These are phyloP conservation scores for Cyprinodon tularosa DNA, from an alignment of 2,113 vertebrate species.

Conservation along the genomic window DNA sequence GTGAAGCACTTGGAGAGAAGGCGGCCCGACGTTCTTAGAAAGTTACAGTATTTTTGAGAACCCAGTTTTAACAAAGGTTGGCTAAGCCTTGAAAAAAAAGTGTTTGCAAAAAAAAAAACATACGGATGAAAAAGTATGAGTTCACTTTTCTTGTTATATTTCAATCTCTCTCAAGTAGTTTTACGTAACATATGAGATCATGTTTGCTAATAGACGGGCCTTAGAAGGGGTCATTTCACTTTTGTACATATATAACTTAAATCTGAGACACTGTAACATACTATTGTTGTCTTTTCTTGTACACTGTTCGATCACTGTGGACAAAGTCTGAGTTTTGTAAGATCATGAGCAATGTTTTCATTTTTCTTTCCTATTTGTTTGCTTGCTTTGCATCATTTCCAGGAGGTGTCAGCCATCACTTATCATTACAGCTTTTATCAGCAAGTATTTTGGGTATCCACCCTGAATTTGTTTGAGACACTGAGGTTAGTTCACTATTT, in stretches of 20 bases:
- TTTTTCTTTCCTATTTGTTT: slow-evolving; percentile 31
- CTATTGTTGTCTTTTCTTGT: slow-evolving; percentile 75
- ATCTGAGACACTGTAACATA: slow-evolving; percentile 72
- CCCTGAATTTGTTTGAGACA: slow-evolving; percentile 71
- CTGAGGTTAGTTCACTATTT: slow-evolving; percentile 74
- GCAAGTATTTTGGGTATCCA: slow-evolving; percentile 52
- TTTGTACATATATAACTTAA: slow-evolving; percentile 73
- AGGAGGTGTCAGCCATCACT: slow-evolving; percentile 47
- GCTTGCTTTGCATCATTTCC: slow-evolving; percentile 25
- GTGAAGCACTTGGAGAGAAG: slow-evolving; percentile 16
- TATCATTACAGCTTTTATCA: slow-evolving; percentile 60
- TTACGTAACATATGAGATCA: slow-evolving; percentile 64
- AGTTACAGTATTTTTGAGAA: slow-evolving; percentile 28
- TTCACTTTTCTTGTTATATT: slow-evolving; percentile 75
- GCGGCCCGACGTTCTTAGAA: slow-evolving; percentile 27
- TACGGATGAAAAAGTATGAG: slow-evolving; percentile 56
- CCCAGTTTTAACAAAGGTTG: slow-evolving; percentile 15
- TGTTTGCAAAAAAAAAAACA: slow-evolving; percentile 60
- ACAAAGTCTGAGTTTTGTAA: slow-evolving; percentile 73
- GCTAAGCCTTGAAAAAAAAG: slow-evolving; percentile 59
- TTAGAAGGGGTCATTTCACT: slow-evolving; percentile 58
- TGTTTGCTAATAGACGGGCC: slow-evolving; percentile 64
- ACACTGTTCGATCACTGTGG: slow-evolving; percentile 79
- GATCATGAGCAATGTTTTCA: slow-evolving; percentile 78
- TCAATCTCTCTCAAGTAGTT: slow-evolving; percentile 72